phyloP scores from a whole-genome alignment of 1,140 invertebrate species.

The Harlomillsia oculata region DNA sequence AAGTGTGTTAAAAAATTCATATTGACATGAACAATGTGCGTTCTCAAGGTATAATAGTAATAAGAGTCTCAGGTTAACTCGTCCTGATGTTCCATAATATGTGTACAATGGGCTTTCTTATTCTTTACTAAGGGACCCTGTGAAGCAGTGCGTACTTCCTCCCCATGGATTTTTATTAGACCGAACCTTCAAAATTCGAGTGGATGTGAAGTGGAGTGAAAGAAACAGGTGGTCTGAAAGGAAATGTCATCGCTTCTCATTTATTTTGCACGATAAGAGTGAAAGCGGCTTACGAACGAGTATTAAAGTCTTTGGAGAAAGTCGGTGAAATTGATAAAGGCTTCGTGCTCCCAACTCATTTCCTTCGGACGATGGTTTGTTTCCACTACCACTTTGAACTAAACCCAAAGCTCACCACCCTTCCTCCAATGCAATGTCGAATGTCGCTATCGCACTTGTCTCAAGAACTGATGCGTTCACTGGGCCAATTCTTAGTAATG shows the following conservation, averaged over 20 bases:
- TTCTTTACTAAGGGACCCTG: too few relatives aligned
- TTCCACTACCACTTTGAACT: background rate
- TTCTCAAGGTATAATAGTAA: too few relatives aligned
- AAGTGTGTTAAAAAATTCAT: too few relatives aligned
- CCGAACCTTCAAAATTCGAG: background rate
- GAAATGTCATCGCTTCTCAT: slow-evolving; percentile 35
- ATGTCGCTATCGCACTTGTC: background rate
- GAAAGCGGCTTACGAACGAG: slow-evolving; percentile 33
- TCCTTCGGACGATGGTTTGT: slow-evolving; percentile 3
- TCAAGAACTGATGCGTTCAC: background rate
- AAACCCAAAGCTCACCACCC: background rate
- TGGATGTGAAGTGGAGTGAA: background rate
- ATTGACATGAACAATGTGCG: too few relatives aligned
- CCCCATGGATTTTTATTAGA: too few relatives aligned
- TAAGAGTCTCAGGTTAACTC: too few relatives aligned
- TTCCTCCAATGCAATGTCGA: background rate
- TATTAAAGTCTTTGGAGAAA: slow-evolving; percentile 34
- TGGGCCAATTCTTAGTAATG: too few relatives aligned
- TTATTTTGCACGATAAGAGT: slow-evolving; percentile 36
- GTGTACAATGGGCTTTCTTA: too few relatives aligned
- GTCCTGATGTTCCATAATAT: too few relatives aligned
- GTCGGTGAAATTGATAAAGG: slow-evolving; percentile 33
- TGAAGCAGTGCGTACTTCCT: too few relatives aligned
- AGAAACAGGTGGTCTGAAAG: slow-evolving; percentile 33
- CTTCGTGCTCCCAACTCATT: slow-evolving; percentile 20